Base-by-base conservation (phyloP, 1,140 invertebrate species). In the Tetramorium parvispinum region DNA sequence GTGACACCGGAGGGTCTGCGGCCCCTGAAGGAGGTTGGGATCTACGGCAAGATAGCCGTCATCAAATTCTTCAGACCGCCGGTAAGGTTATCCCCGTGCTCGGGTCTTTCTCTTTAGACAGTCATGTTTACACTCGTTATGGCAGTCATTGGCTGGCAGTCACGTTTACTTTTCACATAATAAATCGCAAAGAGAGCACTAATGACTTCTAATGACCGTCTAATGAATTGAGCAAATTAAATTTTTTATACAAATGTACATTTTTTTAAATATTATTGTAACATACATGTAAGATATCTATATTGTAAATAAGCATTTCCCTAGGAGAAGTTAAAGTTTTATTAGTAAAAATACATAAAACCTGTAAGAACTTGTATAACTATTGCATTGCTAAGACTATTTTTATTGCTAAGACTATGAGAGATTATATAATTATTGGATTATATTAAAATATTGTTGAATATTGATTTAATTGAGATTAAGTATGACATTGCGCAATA, bases 1-100 rank as follows among this genome's bases (percentile, higher is more conserved):
- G 99, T 99, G 1, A 99, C 99, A 0, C 98, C 99, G 6, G 99
- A 99, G 96, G 99, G 99, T 0, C 94, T 99, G 21, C 96, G 98
- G 89, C 98, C 99, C 2, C 95, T 99, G 40, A 99, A 99, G 95
- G 99, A 99, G 96, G 97, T 99, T 86, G 97, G 98, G n/a, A 97
- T 98, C 49, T 98, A 99, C 97, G 99, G 99, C 43, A 97, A 98
- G 94, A 98, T 99, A 91, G 97, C 98, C 63, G 98, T 99, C 37
- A 97, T 99, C 96, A 98, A 99, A 94, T 96, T 99, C 85, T 99
- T 99, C 95, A 96, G 98, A 92, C 98, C 98, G 87, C 97, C 97
- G 87, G 98, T 98, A 96, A 96, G 96, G 89, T 86, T 87, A 89
- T 83, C 37, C 37, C 18, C 43, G 8, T 16, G 3, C 6, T n/a